Conservation (phyloP, 1,140 invertebrate species). For the Copidosoma floridanum region DNA sequence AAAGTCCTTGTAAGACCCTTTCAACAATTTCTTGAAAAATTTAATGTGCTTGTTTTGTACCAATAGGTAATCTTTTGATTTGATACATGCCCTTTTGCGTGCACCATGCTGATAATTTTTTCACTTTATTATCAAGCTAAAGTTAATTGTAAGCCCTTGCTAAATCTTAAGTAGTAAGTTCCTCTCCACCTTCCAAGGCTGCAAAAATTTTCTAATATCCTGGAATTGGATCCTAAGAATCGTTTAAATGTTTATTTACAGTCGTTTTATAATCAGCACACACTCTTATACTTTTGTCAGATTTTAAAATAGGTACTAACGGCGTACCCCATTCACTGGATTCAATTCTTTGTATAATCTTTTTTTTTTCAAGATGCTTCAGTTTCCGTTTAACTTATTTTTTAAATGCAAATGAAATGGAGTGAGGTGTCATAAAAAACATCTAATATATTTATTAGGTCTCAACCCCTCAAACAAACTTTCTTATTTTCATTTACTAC, state of each 20-base stretch:
- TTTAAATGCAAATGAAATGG: too few species aligned
- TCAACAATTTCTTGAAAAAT: not conserved
- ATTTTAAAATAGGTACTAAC: too few species aligned
- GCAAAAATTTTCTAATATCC: conserved; percentile 35
- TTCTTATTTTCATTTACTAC: too few species aligned
- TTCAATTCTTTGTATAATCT: too few species aligned
- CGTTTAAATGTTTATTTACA: conserved; percentile 43
- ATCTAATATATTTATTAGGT: too few species aligned
- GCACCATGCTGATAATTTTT: conserved; percentile 40
- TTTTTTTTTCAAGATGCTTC: too few species aligned
- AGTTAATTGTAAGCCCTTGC: conserved; percentile 48
- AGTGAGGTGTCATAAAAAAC: too few species aligned
- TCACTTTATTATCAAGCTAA: conserved; percentile 35
- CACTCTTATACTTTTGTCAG: too few species aligned
- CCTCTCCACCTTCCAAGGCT: conserved; percentile 35
- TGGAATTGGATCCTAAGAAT: conserved; percentile 46
- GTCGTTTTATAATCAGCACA: conserved; percentile 57
- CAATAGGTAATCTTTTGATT: conserved; percentile 41
- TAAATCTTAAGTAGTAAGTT: conserved; percentile 46
- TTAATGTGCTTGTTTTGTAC: conserved; percentile 29
- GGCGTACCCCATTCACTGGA: too few species aligned
- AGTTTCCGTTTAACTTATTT: too few species aligned
- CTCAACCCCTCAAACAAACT: too few species aligned
- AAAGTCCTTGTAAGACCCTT: not conserved
- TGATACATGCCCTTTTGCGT: conserved; percentile 44